phyloP scores from a whole-genome alignment of 2,113 vertebrate species.

The Crotalus horridus region DNA sequence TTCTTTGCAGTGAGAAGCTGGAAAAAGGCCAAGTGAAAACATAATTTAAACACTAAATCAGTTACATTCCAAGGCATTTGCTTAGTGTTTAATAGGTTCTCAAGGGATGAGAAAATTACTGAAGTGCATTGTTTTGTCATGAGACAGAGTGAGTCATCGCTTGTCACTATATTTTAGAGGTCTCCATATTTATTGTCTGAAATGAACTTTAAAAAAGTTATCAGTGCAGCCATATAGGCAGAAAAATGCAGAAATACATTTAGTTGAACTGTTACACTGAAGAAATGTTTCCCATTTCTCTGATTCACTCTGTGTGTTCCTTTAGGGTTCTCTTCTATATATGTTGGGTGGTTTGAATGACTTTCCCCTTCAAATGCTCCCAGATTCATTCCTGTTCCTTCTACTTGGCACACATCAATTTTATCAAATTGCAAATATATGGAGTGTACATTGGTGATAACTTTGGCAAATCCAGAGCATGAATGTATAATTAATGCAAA shows the following conservation, averaged over 20 bases:
- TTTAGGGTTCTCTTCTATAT: conserved; percentile 11
- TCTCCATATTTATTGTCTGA: conserved; percentile 60
- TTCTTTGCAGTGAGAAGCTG: conserved; percentile 54
- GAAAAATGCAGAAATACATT: background rate
- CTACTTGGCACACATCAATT: background rate
- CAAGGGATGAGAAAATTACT: conserved; percentile 70
- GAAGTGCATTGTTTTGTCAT: conserved; percentile 70
- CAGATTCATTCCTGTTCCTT: background rate
- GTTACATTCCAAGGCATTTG: conserved; percentile 67
- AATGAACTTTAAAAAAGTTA: conserved; percentile 37
- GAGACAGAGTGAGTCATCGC: conserved; percentile 65
- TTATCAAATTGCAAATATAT: background rate
- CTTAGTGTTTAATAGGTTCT: conserved; percentile 74
- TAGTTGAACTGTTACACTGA: conserved; percentile 46
- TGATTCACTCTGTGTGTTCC: conserved; percentile 10
- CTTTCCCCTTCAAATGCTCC: background rate
- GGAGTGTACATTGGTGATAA: background rate
- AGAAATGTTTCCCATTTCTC: conserved; percentile 25
- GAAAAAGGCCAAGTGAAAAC: conserved; percentile 62
- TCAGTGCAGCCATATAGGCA: background rate
- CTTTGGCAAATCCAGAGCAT: background rate
- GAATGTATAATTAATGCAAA: background rate
- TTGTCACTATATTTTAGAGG: conserved; percentile 60
- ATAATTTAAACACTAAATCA: conserved; percentile 72
- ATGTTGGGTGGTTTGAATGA: background rate